These are phyloP conservation scores for Drepanosiphum platanoidis DNA, from an alignment of 2,888 invertebrate species.

Conservation along the genomic window DNA sequence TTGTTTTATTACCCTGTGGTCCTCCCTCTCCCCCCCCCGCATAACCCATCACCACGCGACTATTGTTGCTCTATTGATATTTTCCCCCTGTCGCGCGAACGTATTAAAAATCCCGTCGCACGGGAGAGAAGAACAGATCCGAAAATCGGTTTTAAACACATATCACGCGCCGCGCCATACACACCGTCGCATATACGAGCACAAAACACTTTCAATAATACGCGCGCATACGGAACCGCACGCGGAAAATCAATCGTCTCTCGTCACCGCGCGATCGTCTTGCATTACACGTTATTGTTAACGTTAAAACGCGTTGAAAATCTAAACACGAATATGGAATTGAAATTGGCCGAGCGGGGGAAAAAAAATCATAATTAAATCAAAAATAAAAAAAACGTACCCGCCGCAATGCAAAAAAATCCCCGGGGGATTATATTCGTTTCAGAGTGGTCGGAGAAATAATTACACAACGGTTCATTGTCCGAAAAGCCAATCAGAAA, in stretches of 20 bases:
- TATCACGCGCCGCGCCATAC: background rate
- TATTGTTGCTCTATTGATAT: constrained; percentile 50
- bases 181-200: too few species aligned
- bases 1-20: constrained; percentile 44
- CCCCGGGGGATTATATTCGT: background rate
- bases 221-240: too few species aligned
- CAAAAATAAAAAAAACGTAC: too few species aligned
- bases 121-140: background rate
- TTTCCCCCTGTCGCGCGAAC: background rate
- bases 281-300: too few species aligned
- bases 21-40: background rate
- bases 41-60: background rate
- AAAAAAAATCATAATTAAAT: background rate
- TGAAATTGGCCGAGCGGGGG: background rate
- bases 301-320: background rate
- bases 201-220: too few species aligned
- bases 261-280: too few species aligned
- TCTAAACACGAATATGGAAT: background rate
- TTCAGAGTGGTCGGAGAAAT: background rate
- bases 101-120: constrained; percentile 31
- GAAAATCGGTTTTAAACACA: constrained; percentile 30
- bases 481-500: background rate
- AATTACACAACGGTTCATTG: background rate
- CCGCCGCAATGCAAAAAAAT: background rate
- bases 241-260: too few species aligned